These are phyloP conservation scores for Setipinna tenuifilis DNA, from an alignment of 2,797 vertebrate genomes.

Conservation along the genomic window DNA sequence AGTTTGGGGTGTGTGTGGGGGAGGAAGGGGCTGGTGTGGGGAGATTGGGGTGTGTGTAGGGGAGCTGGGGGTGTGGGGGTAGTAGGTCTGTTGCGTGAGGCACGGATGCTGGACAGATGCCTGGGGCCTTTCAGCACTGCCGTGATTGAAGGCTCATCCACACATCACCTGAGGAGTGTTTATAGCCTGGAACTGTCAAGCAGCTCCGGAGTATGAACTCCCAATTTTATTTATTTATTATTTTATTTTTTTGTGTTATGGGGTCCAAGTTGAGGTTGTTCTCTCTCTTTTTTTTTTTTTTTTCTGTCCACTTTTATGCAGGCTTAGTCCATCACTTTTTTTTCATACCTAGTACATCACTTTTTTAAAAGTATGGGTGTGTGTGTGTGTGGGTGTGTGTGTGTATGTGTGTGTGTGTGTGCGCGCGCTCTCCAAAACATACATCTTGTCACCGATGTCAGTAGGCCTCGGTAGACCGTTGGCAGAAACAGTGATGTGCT, in stretches of 20 bases:
- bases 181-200: slow-evolving; percentile 12
- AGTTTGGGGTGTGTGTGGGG: neutral
- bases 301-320: neutral
- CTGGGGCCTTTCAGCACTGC: slow-evolving; percentile 28
- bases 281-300: neutral
- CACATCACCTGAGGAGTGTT: neutral
- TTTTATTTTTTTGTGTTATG: neutral
- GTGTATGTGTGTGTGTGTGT: neutral
- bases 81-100: neutral
- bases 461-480: neutral
- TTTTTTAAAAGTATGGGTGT: neutral
- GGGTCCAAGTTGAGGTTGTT: neutral
- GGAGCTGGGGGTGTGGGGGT: neutral
- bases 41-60: neutral
- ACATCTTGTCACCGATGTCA: neutral
- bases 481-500: neutral
- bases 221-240: neutral
- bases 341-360: neutral
- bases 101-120: neutral
- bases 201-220: slow-evolving; percentile 1
- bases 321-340: neutral
- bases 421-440: neutral
- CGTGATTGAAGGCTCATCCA: neutral
- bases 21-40: neutral
- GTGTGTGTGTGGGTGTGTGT: neutral